phyloP scores from a whole-genome alignment of 2,113 vertebrate genomes.

The Podiceps cristatus region DNA sequence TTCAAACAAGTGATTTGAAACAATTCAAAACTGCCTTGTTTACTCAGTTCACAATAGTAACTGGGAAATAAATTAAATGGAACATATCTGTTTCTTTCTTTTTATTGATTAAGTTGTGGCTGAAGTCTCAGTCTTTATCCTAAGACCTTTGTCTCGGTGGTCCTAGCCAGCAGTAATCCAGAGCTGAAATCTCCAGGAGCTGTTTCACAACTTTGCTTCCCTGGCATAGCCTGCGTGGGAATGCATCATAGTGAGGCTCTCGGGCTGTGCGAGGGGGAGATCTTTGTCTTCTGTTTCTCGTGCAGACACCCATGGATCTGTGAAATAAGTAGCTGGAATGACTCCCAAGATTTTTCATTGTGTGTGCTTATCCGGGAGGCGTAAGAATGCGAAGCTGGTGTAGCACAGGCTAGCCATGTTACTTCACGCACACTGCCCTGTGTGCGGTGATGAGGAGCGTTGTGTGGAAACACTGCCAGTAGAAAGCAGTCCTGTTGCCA shows the following conservation, averaged over 20 bases:
- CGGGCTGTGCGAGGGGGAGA: neutral
- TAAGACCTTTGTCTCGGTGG: neutral
- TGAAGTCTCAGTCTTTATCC: neutral
- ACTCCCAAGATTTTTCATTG: neutral
- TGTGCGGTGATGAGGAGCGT: rapidly evolving
- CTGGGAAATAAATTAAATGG: neutral
- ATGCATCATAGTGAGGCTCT: neutral
- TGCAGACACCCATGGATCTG: neutral
- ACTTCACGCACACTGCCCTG: neutral
- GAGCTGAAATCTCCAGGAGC: neutral
- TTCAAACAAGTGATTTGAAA: neutral
- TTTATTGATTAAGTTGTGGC: conserved; percentile 35
- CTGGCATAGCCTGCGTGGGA: neutral
- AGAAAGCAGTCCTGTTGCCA: rapidly evolving
- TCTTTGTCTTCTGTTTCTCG: neutral
- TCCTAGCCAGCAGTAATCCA: neutral
- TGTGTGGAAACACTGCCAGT: neutral
- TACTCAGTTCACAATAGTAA: neutral
- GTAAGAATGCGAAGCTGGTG: rapidly evolving
- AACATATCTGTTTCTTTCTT: neutral
- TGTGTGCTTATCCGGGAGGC: neutral
- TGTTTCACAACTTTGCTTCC: neutral
- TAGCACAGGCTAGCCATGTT: rapidly evolving
- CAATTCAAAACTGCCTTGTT: neutral
- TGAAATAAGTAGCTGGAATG: neutral